Evolutionary conservation across 2,113 vertebrate species (phyloP).

Genomic region (Crotalus helleri): DNA sequence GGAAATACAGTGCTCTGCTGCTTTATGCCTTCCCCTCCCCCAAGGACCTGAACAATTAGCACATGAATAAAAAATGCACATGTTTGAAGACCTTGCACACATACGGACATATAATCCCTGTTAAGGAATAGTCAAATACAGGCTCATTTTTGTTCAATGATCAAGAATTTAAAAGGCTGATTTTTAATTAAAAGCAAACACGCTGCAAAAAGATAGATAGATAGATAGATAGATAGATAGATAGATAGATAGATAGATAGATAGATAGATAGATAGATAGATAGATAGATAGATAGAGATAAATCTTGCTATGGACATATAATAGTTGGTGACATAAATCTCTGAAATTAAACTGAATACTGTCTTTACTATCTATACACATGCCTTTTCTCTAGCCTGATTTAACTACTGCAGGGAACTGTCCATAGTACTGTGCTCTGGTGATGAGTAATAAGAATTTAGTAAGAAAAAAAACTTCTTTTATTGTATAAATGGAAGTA

Average conservation of each 20-base stretch:
- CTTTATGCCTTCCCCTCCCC: conserved; percentile 34
- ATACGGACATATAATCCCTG: conserved; percentile 13
- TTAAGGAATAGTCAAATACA: neutral
- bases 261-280: neutral
- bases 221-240: neutral
- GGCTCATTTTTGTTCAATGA: conserved; percentile 4
- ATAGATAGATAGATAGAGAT: neutral
- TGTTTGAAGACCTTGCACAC: conserved; percentile 17
- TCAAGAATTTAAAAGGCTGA: neutral
- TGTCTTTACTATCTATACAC: neutral
- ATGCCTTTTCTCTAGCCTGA: neutral
- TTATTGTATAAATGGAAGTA: neutral
- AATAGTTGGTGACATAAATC: neutral
- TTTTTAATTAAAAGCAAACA: neutral
- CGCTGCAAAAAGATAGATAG: neutral
- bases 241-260: neutral
- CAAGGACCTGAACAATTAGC: conserved; percentile 55
- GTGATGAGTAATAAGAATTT: neutral
- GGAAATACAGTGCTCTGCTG: conserved; percentile 53
- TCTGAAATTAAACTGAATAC: neutral
- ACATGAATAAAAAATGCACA: conserved; percentile 47
- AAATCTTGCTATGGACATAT: neutral
- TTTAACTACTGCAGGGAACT: neutral
- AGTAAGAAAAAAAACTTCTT: accelerated
- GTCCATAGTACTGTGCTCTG: neutral